phyloP scores from a whole-genome alignment of 2,797 vertebrate species.

The Lagocephalus sceleratus region DNA sequence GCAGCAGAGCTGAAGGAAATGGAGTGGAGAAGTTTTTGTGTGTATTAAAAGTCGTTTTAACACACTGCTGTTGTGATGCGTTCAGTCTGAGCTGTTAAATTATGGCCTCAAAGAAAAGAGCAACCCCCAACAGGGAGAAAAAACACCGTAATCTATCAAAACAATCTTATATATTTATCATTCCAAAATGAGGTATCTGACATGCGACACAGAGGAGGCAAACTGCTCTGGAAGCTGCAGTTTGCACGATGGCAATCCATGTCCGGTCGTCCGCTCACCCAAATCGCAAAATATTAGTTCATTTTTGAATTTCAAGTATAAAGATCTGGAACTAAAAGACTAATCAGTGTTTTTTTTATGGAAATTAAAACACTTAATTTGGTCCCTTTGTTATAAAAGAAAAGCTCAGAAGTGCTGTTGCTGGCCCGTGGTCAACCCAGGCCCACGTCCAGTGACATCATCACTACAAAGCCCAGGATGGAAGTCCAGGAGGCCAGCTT shows the following conservation, averaged over 20 bases:
- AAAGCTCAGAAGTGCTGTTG: slow-evolving; percentile 18
- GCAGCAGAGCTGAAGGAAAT: slow-evolving; percentile 4
- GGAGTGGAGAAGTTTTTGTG: not conserved
- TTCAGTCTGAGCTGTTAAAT: too few species aligned
- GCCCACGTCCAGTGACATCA: slow-evolving; percentile 98
- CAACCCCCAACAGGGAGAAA: too few species aligned
- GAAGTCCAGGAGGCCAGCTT: slow-evolving; percentile 92
- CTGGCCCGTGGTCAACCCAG: slow-evolving; percentile 77
- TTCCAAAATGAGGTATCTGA: not conserved
- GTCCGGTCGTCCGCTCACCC: slow-evolving; percentile 1
- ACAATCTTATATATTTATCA: too few species aligned
- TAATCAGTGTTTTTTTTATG: slow-evolving; percentile 18
- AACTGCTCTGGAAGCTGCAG: slow-evolving; percentile 11
- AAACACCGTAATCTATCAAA: too few species aligned
- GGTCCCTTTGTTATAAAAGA: slow-evolving; percentile 40
- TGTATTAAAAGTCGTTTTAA: not conserved
- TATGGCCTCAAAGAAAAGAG: too few species aligned
- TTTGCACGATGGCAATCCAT: slow-evolving; percentile 13
- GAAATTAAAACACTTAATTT: slow-evolving; percentile 37
- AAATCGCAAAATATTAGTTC: slow-evolving; percentile 5
- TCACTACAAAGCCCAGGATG: slow-evolving; percentile 92
- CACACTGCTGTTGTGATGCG: too few species aligned
- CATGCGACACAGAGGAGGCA: slow-evolving; percentile 3
- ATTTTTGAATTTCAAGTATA: slow-evolving; percentile 35
- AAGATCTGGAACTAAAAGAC: slow-evolving; percentile 16